Percentiles rank a stretch among this genome's conserved stretches.
phyloP scores from a whole-genome alignment of 2,888 invertebrate genomes.

The Habroteleia sp. region DNA sequence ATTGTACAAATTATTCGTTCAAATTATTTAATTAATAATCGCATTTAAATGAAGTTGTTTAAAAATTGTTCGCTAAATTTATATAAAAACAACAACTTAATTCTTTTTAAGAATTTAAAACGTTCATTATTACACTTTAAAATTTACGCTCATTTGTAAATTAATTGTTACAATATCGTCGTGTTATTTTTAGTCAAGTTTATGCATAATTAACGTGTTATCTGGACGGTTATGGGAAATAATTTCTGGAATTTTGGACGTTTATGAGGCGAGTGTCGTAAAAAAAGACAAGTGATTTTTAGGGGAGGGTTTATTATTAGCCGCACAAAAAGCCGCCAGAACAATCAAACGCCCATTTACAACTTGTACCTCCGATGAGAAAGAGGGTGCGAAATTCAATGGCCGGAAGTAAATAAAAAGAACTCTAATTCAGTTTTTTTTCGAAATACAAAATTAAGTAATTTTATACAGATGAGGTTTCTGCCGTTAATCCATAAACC shows the following conservation, averaged over 20 bases:
- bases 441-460: not conserved
- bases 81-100: no score
- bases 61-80: no score
- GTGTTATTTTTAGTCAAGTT: not conserved
- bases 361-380: slow-evolving; percentile 21
- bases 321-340: slow-evolving; percentile 12
- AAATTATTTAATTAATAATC: no score
- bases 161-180: no score
- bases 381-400: slow-evolving; percentile 11
- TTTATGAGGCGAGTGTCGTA: slow-evolving; percentile 7
- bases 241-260: slow-evolving; percentile 7
- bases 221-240: not conserved
- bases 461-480: no score
- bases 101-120: no score
- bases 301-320: slow-evolving; percentile 29
- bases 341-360: slow-evolving; percentile 35
- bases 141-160: no score
- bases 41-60: no score
- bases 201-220: not conserved
- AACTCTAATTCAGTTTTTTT: not conserved
- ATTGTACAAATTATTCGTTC: no score
- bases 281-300: slow-evolving; percentile 23
- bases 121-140: no score
- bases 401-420: slow-evolving; percentile 10
- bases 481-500: no score